Conservation (phyloP, 2,113 vertebrate genomes). For the Sterna hirundo region DNA sequence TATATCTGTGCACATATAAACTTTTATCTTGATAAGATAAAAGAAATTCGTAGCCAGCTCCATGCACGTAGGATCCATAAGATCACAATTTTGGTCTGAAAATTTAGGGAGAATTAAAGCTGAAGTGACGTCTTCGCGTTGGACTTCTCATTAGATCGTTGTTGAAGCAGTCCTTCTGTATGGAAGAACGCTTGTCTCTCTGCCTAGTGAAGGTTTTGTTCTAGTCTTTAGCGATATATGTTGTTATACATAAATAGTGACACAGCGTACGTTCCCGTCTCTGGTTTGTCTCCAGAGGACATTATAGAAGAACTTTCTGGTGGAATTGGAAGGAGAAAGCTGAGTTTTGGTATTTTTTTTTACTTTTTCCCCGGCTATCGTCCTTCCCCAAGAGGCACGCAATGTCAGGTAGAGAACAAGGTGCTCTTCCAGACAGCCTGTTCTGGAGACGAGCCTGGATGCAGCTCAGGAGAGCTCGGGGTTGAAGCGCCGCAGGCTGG, state of each 20-base stretch:
- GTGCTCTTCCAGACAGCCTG: background rate
- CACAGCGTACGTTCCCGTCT: background rate
- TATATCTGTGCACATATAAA: fast-evolving
- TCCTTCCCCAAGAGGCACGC: background rate
- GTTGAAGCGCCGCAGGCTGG: background rate
- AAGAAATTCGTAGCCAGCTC: background rate
- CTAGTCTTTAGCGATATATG: background rate
- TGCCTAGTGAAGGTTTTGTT: background rate
- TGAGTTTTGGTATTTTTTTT: too few species aligned
- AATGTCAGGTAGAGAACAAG: background rate
- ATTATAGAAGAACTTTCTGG: background rate
- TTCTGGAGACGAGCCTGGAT: background rate
- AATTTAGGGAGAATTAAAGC: background rate
- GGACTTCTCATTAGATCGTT: fast-evolving
- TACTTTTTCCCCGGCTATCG: background rate
- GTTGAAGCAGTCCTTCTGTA: background rate
- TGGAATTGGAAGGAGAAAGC: background rate
- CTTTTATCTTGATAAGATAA: background rate
- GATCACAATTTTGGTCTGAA: background rate
- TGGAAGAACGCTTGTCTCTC: background rate
- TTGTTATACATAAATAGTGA: background rate
- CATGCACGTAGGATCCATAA: background rate
- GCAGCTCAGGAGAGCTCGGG: background rate
- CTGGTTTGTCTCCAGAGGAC: background rate
- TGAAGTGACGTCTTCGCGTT: background rate